Evolutionary conservation across 2,888 invertebrate genomes (phyloP).

Genomic region (Erebia ligea): DNA sequence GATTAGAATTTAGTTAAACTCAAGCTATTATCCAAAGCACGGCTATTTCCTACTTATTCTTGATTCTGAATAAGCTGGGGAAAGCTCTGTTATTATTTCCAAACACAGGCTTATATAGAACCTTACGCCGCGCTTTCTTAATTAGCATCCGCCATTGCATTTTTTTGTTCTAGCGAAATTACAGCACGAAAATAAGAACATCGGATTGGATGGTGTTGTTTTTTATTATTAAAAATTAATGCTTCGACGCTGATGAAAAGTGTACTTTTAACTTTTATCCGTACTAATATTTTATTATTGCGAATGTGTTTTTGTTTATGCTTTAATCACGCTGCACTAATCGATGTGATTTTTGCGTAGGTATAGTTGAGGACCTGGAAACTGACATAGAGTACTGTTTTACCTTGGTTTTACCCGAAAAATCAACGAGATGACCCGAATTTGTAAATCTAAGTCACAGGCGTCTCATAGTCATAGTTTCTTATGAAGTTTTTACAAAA

Average conservation of each 20-base stretch:
- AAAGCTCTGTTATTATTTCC: slow-evolving; percentile 36
- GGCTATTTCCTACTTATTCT: background rate
- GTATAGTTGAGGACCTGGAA: background rate
- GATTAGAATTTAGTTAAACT: background rate
- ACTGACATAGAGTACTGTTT: background rate
- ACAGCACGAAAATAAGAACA: slow-evolving; percentile 26
- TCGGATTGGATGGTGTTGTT: slow-evolving; percentile 10
- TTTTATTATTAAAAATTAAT: slow-evolving; percentile 17
- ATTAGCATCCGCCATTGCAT: slow-evolving; percentile 35
- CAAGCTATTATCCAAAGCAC: slow-evolving; percentile 8
- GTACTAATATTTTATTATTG: too few relatives aligned
- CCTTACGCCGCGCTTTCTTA: slow-evolving; percentile 37
- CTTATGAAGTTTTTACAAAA: too few relatives aligned
- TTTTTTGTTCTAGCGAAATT: slow-evolving; percentile 30
- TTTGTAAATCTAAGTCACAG: too few relatives aligned
- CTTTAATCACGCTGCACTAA: too few relatives aligned
- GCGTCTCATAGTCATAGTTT: too few relatives aligned
- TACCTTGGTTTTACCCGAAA: too few relatives aligned
- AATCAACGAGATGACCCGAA: too few relatives aligned
- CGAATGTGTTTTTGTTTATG: too few relatives aligned
- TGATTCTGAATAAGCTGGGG: slow-evolving; percentile 22
- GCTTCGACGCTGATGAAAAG: slow-evolving; percentile 20
- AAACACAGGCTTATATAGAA: slow-evolving; percentile 39
- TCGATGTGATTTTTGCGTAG: background rate
- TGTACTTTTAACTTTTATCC: background rate